These are phyloP conservation scores for Drosophila niveifrons DNA, from an alignment of 2,888 invertebrate genomes.

Conservation along the genomic window DNA sequence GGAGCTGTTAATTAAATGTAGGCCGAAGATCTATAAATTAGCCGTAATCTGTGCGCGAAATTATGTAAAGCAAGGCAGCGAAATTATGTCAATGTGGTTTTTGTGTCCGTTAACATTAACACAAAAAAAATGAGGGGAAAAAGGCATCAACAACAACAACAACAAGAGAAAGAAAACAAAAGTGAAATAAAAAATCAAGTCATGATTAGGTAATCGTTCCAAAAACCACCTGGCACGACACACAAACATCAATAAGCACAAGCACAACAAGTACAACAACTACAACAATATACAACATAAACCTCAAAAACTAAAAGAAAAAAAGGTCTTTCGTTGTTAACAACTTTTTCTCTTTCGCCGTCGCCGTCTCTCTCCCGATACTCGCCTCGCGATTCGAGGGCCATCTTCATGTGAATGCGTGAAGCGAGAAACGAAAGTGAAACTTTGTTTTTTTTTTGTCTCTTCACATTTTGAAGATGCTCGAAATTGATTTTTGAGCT, in stretches of 20 bases:
- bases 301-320: neutral
- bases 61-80: constrained; percentile 63
- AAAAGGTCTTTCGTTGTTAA: constrained; percentile 62
- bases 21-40: constrained; percentile 63
- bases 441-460: constrained; percentile 34
- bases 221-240: constrained; percentile 76
- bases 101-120: constrained; percentile 45
- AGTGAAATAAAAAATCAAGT: constrained; percentile 63
- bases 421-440: constrained; percentile 47
- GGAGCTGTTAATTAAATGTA: constrained; percentile 54
- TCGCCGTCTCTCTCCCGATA: neutral
- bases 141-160: neutral
- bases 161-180: constrained; percentile 42
- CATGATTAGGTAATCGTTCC: constrained; percentile 78
- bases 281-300: constrained; percentile 22
- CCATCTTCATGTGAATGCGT: constrained; percentile 47
- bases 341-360: constrained; percentile 50
- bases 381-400: constrained; percentile 4
- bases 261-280: constrained; percentile 46
- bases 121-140: constrained; percentile 16
- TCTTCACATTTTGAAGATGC: constrained; percentile 13
- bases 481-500: constrained; percentile 46
- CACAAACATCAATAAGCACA: constrained; percentile 65
- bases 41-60: constrained; percentile 49
- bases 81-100: constrained; percentile 70